These are phyloP conservation scores for Cathartes aura DNA, from an alignment of 2,113 vertebrate species.

Conservation along the genomic window DNA sequence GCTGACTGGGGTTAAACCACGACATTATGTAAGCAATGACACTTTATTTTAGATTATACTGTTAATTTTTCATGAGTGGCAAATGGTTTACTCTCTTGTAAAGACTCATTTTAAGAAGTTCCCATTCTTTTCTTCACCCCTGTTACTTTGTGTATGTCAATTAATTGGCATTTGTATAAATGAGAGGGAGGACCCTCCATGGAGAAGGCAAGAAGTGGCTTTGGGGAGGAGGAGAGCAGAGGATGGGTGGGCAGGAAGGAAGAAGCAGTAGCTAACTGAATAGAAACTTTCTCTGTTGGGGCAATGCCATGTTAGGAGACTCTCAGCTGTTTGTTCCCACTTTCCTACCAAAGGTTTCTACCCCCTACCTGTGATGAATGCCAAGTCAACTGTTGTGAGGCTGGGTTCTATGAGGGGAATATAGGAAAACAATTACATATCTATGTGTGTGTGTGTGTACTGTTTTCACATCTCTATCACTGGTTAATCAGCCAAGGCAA, in stretches of 20 bases:
- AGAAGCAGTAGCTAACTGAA: not conserved
- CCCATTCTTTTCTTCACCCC: not conserved
- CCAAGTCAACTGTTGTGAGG: not conserved
- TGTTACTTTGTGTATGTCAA: rapidly evolving
- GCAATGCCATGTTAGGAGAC: not conserved
- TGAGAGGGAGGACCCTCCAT: not conserved
- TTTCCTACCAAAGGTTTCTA: not conserved
- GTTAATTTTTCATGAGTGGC: not conserved
- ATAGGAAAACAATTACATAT: not conserved
- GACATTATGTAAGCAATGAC: not conserved
- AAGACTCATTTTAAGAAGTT: not conserved
- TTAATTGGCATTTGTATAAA: not conserved
- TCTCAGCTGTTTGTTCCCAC: not conserved
- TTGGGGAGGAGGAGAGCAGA: not conserved
- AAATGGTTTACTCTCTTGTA: not conserved
- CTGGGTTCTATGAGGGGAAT: not conserved
- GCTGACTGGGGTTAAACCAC: too few species aligned
- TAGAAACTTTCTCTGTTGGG: not conserved
- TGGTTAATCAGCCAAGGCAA: not conserved
- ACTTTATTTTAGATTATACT: not conserved
- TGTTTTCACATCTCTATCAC: not conserved
- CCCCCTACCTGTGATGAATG: not conserved
- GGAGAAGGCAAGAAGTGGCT: not conserved
- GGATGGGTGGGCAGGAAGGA: not conserved
- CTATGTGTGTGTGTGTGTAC: not conserved